These are phyloP conservation scores for Volucella bombylans DNA, from an alignment of 2,888 invertebrate species.

Conservation along the genomic window DNA sequence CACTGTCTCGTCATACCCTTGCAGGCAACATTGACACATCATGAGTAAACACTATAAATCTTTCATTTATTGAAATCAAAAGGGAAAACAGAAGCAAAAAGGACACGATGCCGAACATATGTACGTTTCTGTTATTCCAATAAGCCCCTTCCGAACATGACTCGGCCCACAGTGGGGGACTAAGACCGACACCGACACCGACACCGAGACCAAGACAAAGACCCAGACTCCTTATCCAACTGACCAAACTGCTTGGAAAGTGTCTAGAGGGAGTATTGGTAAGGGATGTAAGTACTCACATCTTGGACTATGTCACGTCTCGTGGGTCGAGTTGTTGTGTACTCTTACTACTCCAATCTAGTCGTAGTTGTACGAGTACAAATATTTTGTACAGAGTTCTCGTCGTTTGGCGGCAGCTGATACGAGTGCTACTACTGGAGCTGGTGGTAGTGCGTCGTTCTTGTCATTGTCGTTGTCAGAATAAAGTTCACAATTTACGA, in stretches of 20 bases:
- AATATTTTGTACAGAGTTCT: conserved; percentile 19
- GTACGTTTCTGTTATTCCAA: conserved; percentile 61
- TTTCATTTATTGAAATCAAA: conserved; percentile 73
- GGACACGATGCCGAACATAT: conserved; percentile 67
- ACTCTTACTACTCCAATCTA: conserved; percentile 1
- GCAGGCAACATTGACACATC: conserved; percentile 68
- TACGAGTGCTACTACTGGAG: too few relatives aligned
- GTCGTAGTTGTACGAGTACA: neutral
- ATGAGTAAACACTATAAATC: conserved; percentile 69
- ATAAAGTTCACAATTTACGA: conserved; percentile 60
- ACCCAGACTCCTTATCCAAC: neutral
- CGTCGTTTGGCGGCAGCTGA: neutral
- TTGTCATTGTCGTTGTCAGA: conserved; percentile 23
- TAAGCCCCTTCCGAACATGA: conserved; percentile 48
- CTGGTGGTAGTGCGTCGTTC: conserved; percentile 1
- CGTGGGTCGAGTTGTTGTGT: conserved; percentile 52
- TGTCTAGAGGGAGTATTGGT: conserved; percentile 4
- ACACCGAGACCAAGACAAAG: too few relatives aligned
- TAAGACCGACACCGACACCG: too few relatives aligned
- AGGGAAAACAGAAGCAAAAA: conserved; percentile 39
- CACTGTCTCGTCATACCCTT: conserved; percentile 35
- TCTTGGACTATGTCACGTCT: conserved; percentile 59
- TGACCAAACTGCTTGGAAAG: neutral
- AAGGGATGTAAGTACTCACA: neutral
- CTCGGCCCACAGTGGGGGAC: conserved; percentile 3